phyloP scores from a whole-genome alignment of 2,888 invertebrate species.

The Pachliopta kotzebuea region DNA sequence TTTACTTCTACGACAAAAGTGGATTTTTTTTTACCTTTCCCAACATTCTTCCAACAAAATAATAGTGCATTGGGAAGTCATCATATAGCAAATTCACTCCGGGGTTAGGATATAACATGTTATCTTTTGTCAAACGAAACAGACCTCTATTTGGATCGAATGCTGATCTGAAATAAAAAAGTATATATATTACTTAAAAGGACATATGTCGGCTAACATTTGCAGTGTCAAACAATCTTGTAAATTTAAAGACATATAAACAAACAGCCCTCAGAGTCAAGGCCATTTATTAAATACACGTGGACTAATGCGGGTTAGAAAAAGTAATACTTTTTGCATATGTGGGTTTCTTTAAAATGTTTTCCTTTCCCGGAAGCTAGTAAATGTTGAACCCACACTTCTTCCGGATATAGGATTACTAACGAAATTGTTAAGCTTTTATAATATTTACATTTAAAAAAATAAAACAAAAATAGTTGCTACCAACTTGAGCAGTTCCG shows the following conservation, averaged over 20 bases:
- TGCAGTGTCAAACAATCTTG: neutral
- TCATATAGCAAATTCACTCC: slow-evolving; percentile 92
- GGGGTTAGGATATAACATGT: slow-evolving; percentile 97
- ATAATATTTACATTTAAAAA: too few relatives aligned
- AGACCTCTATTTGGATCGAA: slow-evolving; percentile 98
- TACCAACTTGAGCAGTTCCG: slow-evolving; percentile 90
- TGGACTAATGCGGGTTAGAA: too few relatives aligned
- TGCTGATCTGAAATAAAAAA: slow-evolving; percentile 81
- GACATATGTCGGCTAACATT: neutral
- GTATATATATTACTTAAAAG: neutral
- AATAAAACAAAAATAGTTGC: neutral
- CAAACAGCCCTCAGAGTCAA: too few relatives aligned
- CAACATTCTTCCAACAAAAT: slow-evolving; percentile 95
- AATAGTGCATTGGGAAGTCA: slow-evolving; percentile 94
- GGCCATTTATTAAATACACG: too few relatives aligned
- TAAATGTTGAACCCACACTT: too few relatives aligned
- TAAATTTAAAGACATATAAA: neutral
- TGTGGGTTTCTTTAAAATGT: too few relatives aligned
- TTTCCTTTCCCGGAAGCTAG: too few relatives aligned
- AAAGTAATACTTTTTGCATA: too few relatives aligned
- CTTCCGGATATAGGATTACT: too few relatives aligned
- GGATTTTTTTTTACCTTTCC: slow-evolving; percentile 87
- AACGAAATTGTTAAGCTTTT: too few relatives aligned
- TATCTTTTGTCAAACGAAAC: slow-evolving; percentile 93
- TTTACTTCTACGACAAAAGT: too few relatives aligned